Evolutionary conservation across 64 coral and sea anemone genomes (phyloP), one percentile per base, ranked within the genome.

Genomic region (Orbicella faveolata): DNA sequence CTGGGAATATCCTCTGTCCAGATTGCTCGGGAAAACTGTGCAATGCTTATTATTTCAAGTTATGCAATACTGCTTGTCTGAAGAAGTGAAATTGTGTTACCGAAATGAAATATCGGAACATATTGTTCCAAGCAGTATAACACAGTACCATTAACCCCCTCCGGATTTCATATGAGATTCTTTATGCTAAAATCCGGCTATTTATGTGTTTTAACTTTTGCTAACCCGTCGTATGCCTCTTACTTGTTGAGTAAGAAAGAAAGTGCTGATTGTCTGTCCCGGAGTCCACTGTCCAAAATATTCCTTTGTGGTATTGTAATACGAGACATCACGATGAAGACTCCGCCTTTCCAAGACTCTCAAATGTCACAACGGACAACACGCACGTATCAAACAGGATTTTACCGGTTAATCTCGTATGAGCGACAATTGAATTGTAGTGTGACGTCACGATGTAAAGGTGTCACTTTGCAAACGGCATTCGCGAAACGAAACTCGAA

Each of bases 341-440:
- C 57, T 57, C 79, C 34, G 30, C 80, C 80, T 67, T 37, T 20
- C 30, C 30, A 30, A 30, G 30, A 30, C 30, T 30, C 30, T 36
- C 2, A 23, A 21, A 25, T 84, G 61, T 65, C 61, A 44, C 61
- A 44, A 33, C 78, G 7, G 25, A 25, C 66, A 69, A 83, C 62
- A 65, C 68, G 64, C 62, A 63, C 63, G 15, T 36, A 9, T 68
- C 81, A 83, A 68, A 68, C 81, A 44, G 62, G 77, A 55, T 83
- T 41, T 17, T 44, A 68, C 81, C 81, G 61, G 81, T 83, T 83
- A 41, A 41, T 2, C 39, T 41, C 4, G 39, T 41, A 41, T 41
- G 39, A 41, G 39, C 2, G 39, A 41, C 39, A 41, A 41, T 41
- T 41, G 2, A 41, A 51, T 0, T 25, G 19, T 25, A 16, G 6